Evolutionary conservation across 1,140 invertebrate species (phyloP), one percentile per base, ranked within the genome.

Genomic region (Cardiocondyla obscurior): DNA sequence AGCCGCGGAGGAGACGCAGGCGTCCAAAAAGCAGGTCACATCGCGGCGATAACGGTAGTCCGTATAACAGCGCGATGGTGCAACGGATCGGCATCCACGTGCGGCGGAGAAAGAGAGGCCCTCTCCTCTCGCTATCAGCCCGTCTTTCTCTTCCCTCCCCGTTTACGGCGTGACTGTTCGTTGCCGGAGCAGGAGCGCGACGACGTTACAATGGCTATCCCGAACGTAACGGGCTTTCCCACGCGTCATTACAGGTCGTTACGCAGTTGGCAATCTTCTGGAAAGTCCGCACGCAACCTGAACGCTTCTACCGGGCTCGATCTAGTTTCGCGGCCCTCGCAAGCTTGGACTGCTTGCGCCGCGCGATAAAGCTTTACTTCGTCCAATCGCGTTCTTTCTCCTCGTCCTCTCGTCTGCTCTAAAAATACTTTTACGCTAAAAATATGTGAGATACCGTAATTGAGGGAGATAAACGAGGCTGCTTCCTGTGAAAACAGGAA

Each of bases 21-120:
- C 84, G 79, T 76, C 83, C 83, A 49, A 88, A 88, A 89, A 89
- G 77, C 87, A 88, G 88, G 87, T 89, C 88, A 88, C 85, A 74
- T 67, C 82, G 82, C 86, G 85, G 87, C 83, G 88, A 89, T 89
- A 89, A 88, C 88, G 84, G 88, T 89, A 86, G 85, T 88, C 88
- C 79, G 65, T 60, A n/a, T n/a, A 76, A 81, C 46, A 33, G 65
- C 65, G 44, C 49, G 72, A 58, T 82, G 79, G 82, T 87, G 88
- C 85, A 89, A 88, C 82, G 53, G 49, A 58, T 69, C n/a, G 67
- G 73, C 74, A 62, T 88, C 77, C 87, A 84, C 81, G 85, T 87
- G 82, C 87, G 73, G 62, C 72, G 64, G 58, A 85, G 67, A 87
- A 83, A 88, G 83, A 87, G 82, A 85, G 70, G 64, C 22, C 14